These are phyloP conservation scores for Thecophora atra DNA, from an alignment of 2,888 invertebrate genomes.

Conservation along the genomic window DNA sequence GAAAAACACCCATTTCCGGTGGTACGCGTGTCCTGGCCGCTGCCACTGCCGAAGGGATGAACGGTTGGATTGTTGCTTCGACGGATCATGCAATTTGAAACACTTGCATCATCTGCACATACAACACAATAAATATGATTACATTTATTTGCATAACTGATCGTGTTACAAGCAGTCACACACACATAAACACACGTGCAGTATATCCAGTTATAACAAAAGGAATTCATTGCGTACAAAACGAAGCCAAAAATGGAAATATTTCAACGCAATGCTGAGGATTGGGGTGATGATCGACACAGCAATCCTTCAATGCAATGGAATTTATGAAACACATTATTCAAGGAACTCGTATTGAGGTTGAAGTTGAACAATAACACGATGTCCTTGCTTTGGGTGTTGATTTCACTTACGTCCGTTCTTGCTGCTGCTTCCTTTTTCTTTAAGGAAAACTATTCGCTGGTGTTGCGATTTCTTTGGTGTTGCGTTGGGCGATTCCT, in stretches of 20 bases:
- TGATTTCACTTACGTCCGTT: conserved; percentile 34
- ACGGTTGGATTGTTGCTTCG: not conserved
- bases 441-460: conserved; percentile 18
- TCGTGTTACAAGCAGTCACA: conserved; percentile 20
- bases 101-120: not conserved
- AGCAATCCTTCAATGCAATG: not conserved
- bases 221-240: not conserved
- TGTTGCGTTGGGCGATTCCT: conserved; percentile 19
- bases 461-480: conserved; percentile 16
- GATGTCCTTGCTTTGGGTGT: conserved; percentile 34
- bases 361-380: conserved; percentile 7
- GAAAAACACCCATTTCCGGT: conserved; percentile 45
- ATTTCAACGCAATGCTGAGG: not conserved
- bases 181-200: not conserved
- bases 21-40: conserved; percentile 44
- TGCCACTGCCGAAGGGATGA: not conserved
- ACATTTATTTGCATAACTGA: conserved; percentile 28
- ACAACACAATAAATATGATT: not conserved
- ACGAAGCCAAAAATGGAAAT: conserved; percentile 16
- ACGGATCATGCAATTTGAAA: conserved; percentile 16
- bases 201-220: not conserved
- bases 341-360: conserved; percentile 10
- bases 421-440: not conserved
- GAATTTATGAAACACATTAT: not conserved
- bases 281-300: not conserved